Base-by-base conservation (phyloP, 2,797 vertebrate species). In the Xyrichtys novacula region DNA sequence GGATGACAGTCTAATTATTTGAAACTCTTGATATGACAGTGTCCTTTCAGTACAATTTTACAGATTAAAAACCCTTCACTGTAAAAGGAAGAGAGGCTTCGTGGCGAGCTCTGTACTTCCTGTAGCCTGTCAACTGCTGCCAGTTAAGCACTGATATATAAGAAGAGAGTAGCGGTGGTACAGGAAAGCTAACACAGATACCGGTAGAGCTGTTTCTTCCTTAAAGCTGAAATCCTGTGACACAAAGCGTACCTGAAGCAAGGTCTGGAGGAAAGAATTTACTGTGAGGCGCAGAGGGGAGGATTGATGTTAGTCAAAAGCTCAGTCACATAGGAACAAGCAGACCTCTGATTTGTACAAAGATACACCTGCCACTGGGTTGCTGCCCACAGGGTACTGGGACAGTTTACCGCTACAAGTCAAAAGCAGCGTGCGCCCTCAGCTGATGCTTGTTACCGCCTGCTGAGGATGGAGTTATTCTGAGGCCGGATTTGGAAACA, bases 291-390 rank as follows among this genome's bases (percentile, higher is more conserved):
- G 23, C 32, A 28, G 47, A 31, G 5, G 6, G 31, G 17, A 66
- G 46, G 16, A 52, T 46, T 9, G 3, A 72, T 43, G 63, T 42
- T 28, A 40, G 38, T 59, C 40, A 47, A 36, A 25, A 17, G 56
- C 40, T 66, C 57, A 59, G 47, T 46, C 48, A 64, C 59, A 65
- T 17, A 34, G 59, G 48, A 36, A 17, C 17, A 25, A 71, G 46
- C 60, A 52, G 23, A 0, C 31, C 34, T 54, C 38, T 34, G 75
- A 76, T 57, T 56, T 44, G 63, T 44, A 66, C 20, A 42, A 12
- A 58, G 72, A 79, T 64, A 43, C 74, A 76, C 71, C 82, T 82
- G 78, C 59, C 57, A 78, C 60, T 44, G 1, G 5, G 54, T 1
- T 12, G 46, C 32, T 20, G 43, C 67, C 65, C 47, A 60, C 3